Evolutionary conservation across 2,888 invertebrate species (phyloP).

Genomic region (Drosophila mayaguana): DNA sequence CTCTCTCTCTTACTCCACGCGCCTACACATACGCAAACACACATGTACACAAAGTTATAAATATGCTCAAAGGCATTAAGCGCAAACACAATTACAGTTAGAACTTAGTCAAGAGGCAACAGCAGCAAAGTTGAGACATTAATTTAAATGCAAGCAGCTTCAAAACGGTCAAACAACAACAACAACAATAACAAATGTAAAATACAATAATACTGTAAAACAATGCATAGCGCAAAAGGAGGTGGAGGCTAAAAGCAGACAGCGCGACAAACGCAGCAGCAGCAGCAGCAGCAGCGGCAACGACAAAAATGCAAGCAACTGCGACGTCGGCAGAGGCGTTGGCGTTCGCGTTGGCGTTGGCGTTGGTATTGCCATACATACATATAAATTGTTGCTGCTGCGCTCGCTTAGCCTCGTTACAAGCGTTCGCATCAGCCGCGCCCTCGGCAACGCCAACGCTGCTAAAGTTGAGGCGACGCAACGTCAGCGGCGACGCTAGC

Average conservation of each 20-base stretch:
- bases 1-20: neutral
- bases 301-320: slow-evolving; percentile 63
- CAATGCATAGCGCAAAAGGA: slow-evolving; percentile 76
- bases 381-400: slow-evolving; percentile 26
- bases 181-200: slow-evolving; percentile 35
- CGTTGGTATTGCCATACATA: slow-evolving; percentile 38
- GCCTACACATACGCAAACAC: too few species aligned
- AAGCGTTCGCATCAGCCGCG: slow-evolving; percentile 65
- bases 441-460: slow-evolving; percentile 74
- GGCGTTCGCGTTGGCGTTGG: slow-evolving; percentile 35
- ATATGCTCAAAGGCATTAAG: slow-evolving; percentile 31
- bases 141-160: slow-evolving; percentile 41
- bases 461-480: slow-evolving; percentile 14
- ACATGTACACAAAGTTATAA: neutral
- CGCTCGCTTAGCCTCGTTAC: slow-evolving; percentile 76
- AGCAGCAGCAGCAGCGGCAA: slow-evolving; percentile 8
- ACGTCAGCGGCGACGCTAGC: neutral
- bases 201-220: slow-evolving; percentile 69
- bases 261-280: slow-evolving; percentile 52
- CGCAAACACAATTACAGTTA: slow-evolving; percentile 47
- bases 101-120: slow-evolving; percentile 12
- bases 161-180: slow-evolving; percentile 22
- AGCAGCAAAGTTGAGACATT: slow-evolving; percentile 34
- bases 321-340: slow-evolving; percentile 44
- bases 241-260: slow-evolving; percentile 77